Evolutionary conservation across 2,797 vertebrate genomes (phyloP).

Genomic region (Pachyuromys duprasi): DNA sequence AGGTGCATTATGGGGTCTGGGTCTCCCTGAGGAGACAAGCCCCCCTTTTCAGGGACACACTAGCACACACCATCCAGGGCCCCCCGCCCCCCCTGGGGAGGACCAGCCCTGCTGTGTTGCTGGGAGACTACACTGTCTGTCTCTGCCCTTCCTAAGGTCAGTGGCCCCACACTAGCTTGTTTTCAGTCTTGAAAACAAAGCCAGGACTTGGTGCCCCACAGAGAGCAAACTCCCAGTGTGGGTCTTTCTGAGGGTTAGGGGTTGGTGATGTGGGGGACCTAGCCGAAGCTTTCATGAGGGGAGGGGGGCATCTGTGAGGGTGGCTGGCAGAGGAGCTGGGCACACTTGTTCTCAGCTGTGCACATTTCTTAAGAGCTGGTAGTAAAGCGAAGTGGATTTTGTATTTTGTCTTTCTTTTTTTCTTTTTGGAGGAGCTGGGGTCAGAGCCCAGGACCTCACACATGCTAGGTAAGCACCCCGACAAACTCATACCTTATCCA

Average conservation of each 20-base stretch:
- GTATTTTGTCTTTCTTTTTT: too few relatives aligned
- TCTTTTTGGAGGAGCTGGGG: not conserved
- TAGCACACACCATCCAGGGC: not conserved
- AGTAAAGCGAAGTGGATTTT: too few relatives aligned
- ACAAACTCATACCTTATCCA: not conserved
- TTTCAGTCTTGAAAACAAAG: constrained; percentile 56
- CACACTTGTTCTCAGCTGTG: accelerated
- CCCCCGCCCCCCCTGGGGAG: accelerated
- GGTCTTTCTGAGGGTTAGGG: accelerated
- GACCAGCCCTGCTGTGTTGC: not conserved
- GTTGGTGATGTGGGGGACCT: accelerated
- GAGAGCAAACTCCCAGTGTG: not conserved
- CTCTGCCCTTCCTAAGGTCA: not conserved
- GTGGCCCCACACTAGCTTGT: not conserved
- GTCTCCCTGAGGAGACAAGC: not conserved
- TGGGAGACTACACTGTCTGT: not conserved
- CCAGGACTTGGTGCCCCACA: not conserved
- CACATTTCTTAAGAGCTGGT: not conserved
- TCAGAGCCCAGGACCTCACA: not conserved
- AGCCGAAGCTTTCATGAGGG: not conserved
- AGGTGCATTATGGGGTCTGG: accelerated
- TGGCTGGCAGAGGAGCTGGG: not conserved
- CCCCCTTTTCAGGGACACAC: not conserved
- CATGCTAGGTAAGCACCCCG: not conserved
- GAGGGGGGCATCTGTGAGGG: too few relatives aligned